Conservation (phyloP, 2,797 vertebrate genomes). For the Halcyon leucocephala region DNA sequence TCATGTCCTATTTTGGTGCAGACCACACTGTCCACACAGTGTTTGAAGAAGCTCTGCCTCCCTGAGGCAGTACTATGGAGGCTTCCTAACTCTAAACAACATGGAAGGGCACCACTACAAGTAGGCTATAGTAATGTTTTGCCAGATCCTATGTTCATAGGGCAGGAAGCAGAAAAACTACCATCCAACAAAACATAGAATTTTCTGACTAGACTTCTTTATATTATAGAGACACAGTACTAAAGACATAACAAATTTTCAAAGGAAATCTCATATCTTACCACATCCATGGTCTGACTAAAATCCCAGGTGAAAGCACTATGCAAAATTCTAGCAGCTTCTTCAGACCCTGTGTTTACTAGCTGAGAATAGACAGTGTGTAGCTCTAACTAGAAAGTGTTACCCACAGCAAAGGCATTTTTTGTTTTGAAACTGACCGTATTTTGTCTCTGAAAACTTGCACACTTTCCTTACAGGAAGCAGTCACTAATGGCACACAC, state of each 20-base stretch:
- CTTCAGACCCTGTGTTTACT: background rate
- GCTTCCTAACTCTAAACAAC: background rate
- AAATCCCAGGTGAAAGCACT: background rate
- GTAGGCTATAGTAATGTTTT: background rate
- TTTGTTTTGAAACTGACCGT: background rate
- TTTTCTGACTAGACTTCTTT: background rate
- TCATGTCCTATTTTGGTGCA: background rate
- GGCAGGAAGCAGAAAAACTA: background rate
- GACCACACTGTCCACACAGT: background rate
- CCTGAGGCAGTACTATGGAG: background rate
- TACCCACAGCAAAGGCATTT: background rate
- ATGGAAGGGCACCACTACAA: background rate
- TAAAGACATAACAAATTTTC: background rate
- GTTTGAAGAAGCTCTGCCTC: background rate
- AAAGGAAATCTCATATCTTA: background rate
- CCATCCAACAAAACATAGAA: background rate
- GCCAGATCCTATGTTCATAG: background rate
- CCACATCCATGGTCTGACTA: background rate
- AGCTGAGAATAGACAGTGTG: background rate
- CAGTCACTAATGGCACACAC: background rate
- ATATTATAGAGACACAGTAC: background rate
- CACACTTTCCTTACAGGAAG: background rate
- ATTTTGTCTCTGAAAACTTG: background rate
- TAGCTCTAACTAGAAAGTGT: background rate
- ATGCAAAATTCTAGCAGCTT: background rate